These are phyloP conservation scores for Macaria notata DNA, from an alignment of 2,888 invertebrate species.

Conservation along the genomic window DNA sequence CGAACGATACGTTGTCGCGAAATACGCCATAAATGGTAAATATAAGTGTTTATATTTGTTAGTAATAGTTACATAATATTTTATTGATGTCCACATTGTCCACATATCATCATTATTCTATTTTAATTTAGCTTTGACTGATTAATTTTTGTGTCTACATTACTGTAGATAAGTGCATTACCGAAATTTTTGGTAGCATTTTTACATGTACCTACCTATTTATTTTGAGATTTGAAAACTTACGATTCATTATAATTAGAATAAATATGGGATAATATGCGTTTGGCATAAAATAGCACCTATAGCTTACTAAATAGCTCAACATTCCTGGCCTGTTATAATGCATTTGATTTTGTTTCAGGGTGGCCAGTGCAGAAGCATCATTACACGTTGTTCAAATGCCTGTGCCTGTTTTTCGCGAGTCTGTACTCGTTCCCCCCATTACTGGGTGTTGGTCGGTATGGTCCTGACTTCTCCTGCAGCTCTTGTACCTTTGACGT, in stretches of 20 bases:
- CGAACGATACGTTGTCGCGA: constrained; percentile 71
- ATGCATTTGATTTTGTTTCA: constrained; percentile 30
- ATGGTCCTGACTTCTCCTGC: constrained; percentile 66
- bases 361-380: constrained; percentile 59
- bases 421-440: constrained; percentile 62
- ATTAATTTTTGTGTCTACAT: too few species aligned
- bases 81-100: too few species aligned
- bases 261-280: too few species aligned
- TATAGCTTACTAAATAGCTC: too few species aligned
- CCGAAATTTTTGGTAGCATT: too few species aligned
- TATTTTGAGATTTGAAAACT: too few species aligned
- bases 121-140: too few species aligned
- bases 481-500: constrained; percentile 65
- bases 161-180: too few species aligned
- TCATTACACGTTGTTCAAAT: constrained; percentile 57
- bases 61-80: neutral
- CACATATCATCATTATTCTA: too few species aligned
- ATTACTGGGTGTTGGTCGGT: constrained; percentile 61
- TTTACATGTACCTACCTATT: too few species aligned
- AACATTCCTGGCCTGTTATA: neutral
- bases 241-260: too few species aligned
- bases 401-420: constrained; percentile 58
- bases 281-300: too few species aligned
- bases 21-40: constrained; percentile 66
- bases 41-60: constrained; percentile 13